Percentiles rank a stretch among this genome's conserved stretches.
These are phyloP conservation scores for Nothocercus julius DNA, from an alignment of 2,113 vertebrate genomes.

Conservation along the genomic window DNA sequence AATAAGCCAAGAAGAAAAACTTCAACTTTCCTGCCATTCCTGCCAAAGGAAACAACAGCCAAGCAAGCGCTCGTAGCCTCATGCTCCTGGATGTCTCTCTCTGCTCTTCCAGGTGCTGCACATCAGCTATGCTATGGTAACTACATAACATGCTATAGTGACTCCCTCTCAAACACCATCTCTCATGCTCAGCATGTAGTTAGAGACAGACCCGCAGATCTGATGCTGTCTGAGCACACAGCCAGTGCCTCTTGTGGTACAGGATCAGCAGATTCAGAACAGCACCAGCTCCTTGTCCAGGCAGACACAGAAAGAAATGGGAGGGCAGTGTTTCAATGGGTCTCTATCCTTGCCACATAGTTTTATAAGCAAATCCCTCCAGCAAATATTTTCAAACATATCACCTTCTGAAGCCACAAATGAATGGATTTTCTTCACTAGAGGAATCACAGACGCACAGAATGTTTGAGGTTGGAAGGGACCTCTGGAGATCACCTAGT, in stretches of 20 bases:
- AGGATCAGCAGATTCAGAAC: background rate
- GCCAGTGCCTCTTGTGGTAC: background rate
- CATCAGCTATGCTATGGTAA: background rate
- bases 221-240: background rate
- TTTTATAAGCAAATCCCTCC: background rate
- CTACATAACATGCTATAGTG: background rate
- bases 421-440: background rate
- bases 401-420: background rate
- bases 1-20: background rate
- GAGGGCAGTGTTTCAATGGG: background rate
- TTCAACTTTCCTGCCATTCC: background rate
- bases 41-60: background rate
- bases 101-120: background rate
- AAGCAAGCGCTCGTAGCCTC: background rate
- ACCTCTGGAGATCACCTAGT: too few relatives aligned
- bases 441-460: background rate
- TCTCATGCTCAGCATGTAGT: background rate
- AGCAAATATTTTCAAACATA: conserved; percentile 24
- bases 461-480: background rate
- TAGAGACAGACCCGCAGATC: background rate
- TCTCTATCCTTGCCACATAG: background rate
- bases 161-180: background rate
- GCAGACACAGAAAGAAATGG: background rate
- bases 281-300: background rate
- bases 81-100: background rate